Conservation (phyloP, 2,113 vertebrate species). For the Podarcis raffonei region DNA sequence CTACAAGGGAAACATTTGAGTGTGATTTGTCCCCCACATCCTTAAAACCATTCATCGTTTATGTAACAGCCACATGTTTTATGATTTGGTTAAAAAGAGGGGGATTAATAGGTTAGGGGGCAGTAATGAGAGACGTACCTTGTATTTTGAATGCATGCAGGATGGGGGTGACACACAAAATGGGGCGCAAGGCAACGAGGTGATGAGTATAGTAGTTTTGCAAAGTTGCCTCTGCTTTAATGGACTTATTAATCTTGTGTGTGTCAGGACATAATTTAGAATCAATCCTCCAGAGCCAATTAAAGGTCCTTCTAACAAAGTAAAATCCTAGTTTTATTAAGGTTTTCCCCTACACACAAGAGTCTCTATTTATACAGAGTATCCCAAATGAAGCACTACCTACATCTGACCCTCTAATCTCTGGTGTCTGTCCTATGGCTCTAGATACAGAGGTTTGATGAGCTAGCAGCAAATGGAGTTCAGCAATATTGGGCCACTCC, state of each 20-base stretch:
- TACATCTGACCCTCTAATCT: background rate
- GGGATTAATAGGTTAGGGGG: background rate
- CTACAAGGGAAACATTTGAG: background rate
- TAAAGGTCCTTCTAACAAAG: conserved; percentile 45
- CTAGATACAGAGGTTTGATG: background rate
- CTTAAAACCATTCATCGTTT: background rate
- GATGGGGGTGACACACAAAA: background rate
- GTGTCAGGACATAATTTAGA: conserved; percentile 56
- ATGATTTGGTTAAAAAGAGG: background rate
- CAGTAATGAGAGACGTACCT: background rate
- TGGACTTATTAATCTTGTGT: conserved; percentile 49
- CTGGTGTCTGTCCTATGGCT: background rate
- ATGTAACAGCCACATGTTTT: background rate
- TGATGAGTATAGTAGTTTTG: background rate
- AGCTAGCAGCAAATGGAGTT: background rate
- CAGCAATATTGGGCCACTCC: background rate
- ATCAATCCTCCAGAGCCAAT: conserved; percentile 64
- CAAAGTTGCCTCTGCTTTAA: conserved; percentile 46
- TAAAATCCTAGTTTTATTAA: conserved; percentile 28
- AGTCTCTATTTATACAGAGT: background rate
- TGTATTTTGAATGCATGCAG: background rate
- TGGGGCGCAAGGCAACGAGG: accelerated
- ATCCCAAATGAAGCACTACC: background rate
- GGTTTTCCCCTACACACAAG: background rate
- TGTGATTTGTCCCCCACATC: background rate